Base-by-base conservation (phyloP, 1,140 invertebrate genomes). In the Trachelipus rathkii region DNA sequence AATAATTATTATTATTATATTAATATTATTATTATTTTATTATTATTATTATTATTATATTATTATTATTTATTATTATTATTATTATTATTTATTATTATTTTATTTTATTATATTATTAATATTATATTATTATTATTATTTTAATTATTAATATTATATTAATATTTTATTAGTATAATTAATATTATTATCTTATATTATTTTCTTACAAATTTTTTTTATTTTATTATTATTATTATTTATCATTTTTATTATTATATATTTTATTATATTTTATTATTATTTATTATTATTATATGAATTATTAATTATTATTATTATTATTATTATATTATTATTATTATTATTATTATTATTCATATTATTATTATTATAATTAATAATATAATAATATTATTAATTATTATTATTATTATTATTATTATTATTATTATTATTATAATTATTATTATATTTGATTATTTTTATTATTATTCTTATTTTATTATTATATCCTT, bases 21-120 rank as follows among this genome's bases (percentile, higher is more conserved):
- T 3, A 33, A 6, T 1, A 33, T 33, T 33, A 33, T 33, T 60
- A 60, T 60, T 60, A 60, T n/a, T 60, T n/a, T 60, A 60, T 60
- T 60, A 60, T 60, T 60, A 60, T 60, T 60, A 60, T 60, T 60
- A 60, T 60, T 60, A 60, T 60, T 60, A 60, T 60, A 60, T 60
- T 60, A 60, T 60, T 60, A 60, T 60, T 60, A 60, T n/a, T 60
- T 60, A 60, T 60, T 60, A 60, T 60, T 60, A 60, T 60, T 60
- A 60, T 60, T 60, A 60, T 60, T 60, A 60, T 60, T 60, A 60
- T n/a, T 60, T 60, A 60, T 60, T 60, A 60, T 60, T 60, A 60
- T 60, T 60, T 60, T 60, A 60, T 60, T 60, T 60, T 60, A 60
- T 33, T 33, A 33, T 33, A 33, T 33, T 6, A 33, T 33, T 33